Conservation (phyloP, 2,888 invertebrate species). For the Rambutsinella grinnellia region DNA sequence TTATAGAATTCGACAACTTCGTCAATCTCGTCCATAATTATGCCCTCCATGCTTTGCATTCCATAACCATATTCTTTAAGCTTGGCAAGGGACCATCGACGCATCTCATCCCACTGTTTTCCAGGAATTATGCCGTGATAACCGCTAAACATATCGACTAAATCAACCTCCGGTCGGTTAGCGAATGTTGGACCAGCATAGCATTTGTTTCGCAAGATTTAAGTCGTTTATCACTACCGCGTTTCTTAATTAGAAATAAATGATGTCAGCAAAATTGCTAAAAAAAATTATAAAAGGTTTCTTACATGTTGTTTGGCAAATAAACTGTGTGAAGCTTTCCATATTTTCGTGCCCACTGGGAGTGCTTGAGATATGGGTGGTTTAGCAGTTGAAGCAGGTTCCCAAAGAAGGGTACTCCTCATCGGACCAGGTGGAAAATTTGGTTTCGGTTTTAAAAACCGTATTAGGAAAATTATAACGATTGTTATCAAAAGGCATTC, state of each 20-base stretch:
- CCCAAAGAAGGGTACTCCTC: slow-evolving; percentile 2
- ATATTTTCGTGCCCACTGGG: slow-evolving; percentile 23
- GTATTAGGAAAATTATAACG: neutral
- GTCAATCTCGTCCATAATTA: slow-evolving; percentile 30
- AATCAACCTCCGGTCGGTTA: neutral
- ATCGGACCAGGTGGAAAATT: slow-evolving; percentile 2
- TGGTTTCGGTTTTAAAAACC: neutral
- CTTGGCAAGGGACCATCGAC: slow-evolving; percentile 21
- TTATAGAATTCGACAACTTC: slow-evolving; percentile 8
- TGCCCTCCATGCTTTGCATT: slow-evolving; percentile 30
- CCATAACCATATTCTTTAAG: slow-evolving; percentile 30
- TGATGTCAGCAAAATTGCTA: neutral
- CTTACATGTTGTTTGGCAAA: slow-evolving; percentile 9
- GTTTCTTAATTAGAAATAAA: neutral
- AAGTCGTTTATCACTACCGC: slow-evolving; percentile 17
- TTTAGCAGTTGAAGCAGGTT: slow-evolving; percentile 11
- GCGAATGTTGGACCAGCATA: slow-evolving; percentile 3
- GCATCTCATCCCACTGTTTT: slow-evolving; percentile 24
- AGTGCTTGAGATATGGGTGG: neutral
- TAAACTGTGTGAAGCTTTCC: slow-evolving; percentile 18
- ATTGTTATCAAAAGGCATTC: neutral
- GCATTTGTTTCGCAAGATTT: slow-evolving; percentile 19
- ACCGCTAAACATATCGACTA: slow-evolving; percentile 14
- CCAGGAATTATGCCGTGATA: neutral
- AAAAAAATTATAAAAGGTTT: neutral